phyloP scores from a whole-genome alignment of 2,113 vertebrate species.

The Prunella himalayana region DNA sequence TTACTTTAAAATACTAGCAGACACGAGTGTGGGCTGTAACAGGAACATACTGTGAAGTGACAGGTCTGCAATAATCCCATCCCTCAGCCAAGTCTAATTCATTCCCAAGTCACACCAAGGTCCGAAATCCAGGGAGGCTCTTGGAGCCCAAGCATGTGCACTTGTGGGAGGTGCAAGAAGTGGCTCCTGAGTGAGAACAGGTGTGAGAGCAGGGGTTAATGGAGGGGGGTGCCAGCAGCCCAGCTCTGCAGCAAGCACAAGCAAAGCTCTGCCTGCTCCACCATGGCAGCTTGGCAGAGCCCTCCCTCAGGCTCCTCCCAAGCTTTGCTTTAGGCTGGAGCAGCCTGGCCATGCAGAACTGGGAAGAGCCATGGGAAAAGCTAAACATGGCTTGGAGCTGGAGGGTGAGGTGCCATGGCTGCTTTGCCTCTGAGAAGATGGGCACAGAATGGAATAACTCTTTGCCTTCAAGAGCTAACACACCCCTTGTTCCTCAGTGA shows the following conservation, averaged over 20 bases:
- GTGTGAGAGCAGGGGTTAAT: constrained; percentile 44
- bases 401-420: fast-evolving
- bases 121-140: constrained; percentile 54
- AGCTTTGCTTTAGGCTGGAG: not conserved
- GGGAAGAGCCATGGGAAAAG: not conserved
- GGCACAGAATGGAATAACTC: not conserved
- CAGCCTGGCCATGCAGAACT: fast-evolving
- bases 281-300: not conserved
- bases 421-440: not conserved
- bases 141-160: constrained; percentile 46
- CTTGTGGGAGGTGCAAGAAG: constrained; percentile 59
- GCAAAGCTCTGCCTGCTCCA: not conserved
- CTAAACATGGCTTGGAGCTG: fast-evolving
- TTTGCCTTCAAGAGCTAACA: not conserved
- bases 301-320: not conserved
- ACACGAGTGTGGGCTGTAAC: constrained; percentile 62
- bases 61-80: constrained; percentile 60
- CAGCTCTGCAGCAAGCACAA: not conserved
- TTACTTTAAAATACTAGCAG: constrained; percentile 63
- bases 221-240: not conserved
- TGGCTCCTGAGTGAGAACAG: constrained; percentile 8
- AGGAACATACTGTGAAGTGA: constrained; percentile 64
- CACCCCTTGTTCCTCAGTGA: not conserved
- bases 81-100: constrained; percentile 47
- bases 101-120: not conserved